Evolutionary conservation across 2,113 vertebrate species (phyloP).

Genomic region (Erinaceus europaeus): DNA sequence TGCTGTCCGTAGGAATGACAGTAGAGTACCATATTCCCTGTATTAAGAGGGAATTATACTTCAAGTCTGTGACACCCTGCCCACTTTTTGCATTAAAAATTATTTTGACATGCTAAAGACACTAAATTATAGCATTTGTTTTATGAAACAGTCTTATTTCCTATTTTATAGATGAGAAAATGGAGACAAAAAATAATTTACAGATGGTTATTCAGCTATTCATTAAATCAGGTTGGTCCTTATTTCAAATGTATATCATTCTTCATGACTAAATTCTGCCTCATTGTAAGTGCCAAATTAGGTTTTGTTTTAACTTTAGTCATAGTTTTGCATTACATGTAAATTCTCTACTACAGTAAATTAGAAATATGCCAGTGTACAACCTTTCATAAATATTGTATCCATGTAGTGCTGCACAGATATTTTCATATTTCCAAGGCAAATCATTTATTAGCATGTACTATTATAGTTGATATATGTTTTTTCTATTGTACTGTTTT

Average conservation of each 20-base stretch:
- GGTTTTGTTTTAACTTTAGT: background rate
- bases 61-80: background rate
- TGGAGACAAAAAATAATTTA: background rate
- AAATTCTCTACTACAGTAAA: background rate
- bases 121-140: background rate
- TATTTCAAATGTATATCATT: background rate
- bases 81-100: background rate
- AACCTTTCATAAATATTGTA: background rate
- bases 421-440: background rate
- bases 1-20: too few species aligned
- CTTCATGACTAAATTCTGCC: background rate
- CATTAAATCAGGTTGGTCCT: background rate
- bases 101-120: background rate
- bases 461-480: background rate
- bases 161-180: background rate
- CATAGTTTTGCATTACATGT: background rate
- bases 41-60: background rate
- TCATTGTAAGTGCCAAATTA: background rate
- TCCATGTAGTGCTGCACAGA: background rate
- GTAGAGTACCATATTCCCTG: accelerated
- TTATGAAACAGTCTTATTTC: background rate
- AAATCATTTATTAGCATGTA: background rate
- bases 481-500: background rate
- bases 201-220: background rate
- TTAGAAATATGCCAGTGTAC: background rate